Conservation (phyloP, 2,888 invertebrate species). For the Azorinus chamasolen region DNA sequence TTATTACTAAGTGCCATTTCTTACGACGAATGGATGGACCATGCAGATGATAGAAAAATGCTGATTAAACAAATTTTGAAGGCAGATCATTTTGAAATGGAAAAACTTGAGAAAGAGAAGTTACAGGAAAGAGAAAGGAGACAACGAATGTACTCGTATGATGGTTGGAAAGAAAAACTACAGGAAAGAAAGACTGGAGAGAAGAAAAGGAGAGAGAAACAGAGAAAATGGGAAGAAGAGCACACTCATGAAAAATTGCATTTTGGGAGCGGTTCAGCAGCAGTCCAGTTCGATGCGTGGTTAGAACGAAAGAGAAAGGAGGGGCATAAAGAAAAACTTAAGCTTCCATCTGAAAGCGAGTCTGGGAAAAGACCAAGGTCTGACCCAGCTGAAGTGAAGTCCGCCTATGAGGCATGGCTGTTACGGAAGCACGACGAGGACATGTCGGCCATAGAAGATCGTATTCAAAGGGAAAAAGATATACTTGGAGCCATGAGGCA, state of each 20-base stretch:
- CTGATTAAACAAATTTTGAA: slow-evolving; percentile 73
- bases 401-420: slow-evolving; percentile 49
- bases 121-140: slow-evolving; percentile 46
- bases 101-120: slow-evolving; percentile 64
- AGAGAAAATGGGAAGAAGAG: slow-evolving; percentile 58
- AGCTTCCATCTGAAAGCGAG: neutral
- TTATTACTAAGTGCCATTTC: slow-evolving; percentile 74
- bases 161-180: slow-evolving; percentile 66
- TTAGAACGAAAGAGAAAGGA: slow-evolving; percentile 47
- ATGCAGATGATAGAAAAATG: slow-evolving; percentile 70
- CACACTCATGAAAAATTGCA: slow-evolving; percentile 35
- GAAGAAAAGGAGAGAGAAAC: slow-evolving; percentile 50
- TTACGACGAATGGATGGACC: slow-evolving; percentile 80
- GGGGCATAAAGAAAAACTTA: slow-evolving; percentile 25
- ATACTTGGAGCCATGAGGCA: slow-evolving; percentile 8
- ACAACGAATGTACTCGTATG: slow-evolving; percentile 53
- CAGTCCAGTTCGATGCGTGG: slow-evolving; percentile 63
- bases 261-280: slow-evolving; percentile 30
- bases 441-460: slow-evolving; percentile 23
- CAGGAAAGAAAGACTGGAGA: slow-evolving; percentile 62
- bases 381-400: slow-evolving; percentile 27
- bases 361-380: neutral
- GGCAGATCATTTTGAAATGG: slow-evolving; percentile 66
- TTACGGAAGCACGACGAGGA: slow-evolving; percentile 41
- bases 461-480: slow-evolving; percentile 25